Conservation (phyloP, 30 jellyfish, hydroid and myxozoan genomes). For the Turritopsis rubra region DNA sequence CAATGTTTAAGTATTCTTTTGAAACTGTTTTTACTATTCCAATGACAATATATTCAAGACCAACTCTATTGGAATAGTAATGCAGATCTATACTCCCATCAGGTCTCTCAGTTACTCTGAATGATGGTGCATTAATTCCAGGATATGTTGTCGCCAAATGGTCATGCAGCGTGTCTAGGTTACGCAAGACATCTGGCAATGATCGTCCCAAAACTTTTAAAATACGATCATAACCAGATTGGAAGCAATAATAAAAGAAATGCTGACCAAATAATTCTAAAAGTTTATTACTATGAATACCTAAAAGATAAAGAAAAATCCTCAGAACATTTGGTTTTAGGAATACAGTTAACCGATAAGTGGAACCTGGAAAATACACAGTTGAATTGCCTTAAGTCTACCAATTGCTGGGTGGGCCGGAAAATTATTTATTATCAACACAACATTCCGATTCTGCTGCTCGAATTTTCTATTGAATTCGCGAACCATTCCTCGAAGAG, state of each 20-base stretch:
- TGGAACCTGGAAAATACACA: neutral
- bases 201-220: conserved; percentile 68
- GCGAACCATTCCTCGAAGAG: too few species aligned
- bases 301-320: conserved; percentile 17
- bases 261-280: conserved; percentile 82
- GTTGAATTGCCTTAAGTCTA: too few species aligned
- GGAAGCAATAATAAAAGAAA: conserved; percentile 67
- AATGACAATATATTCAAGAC: conserved; percentile 63
- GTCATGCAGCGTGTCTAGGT: conserved; percentile 77
- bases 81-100: conserved; percentile 74
- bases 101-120: conserved; percentile 61
- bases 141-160: conserved; percentile 75
- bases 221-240: conserved; percentile 81
- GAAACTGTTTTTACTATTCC: conserved; percentile 85
- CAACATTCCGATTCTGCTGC: too few species aligned
- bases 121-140: conserved; percentile 89
- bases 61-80: conserved; percentile 64
- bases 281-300: conserved; percentile 40
- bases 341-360: too few species aligned
- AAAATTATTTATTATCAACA: too few species aligned
- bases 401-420: neutral
- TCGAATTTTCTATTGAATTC: too few species aligned
- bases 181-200: conserved; percentile 54
- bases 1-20: conserved; percentile 51
- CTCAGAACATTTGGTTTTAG: neutral